These are phyloP conservation scores for Coregonus clupeaformis DNA, from an alignment of 2,113 vertebrate genomes.

Conservation along the genomic window DNA sequence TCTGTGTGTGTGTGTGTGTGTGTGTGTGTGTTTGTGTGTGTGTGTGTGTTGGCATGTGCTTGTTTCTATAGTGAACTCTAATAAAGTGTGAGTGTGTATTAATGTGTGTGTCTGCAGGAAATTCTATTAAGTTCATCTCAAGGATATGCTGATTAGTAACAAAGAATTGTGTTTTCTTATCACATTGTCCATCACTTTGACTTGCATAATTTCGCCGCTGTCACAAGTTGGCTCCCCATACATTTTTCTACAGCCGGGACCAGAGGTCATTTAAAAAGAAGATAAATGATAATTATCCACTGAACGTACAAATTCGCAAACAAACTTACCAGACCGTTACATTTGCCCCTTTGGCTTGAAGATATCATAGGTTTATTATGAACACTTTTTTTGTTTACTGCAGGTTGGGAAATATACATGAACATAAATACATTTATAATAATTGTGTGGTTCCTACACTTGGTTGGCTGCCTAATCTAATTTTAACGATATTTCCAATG, in stretches of 20 bases:
- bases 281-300: not conserved
- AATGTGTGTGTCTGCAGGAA: not conserved
- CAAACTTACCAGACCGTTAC: not conserved
- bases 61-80: too few species aligned
- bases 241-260: not conserved
- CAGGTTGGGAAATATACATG: slow-evolving; percentile 15
- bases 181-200: slow-evolving; percentile 8
- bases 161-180: slow-evolving; percentile 9
- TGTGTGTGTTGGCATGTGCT: not conserved
- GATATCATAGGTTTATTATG: not conserved
- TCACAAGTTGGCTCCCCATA: not conserved
- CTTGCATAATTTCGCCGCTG: not conserved
- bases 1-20: too few species aligned
- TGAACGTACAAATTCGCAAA: not conserved
- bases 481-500: slow-evolving; percentile 62
- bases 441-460: not conserved
- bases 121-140: not conserved
- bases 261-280: not conserved
- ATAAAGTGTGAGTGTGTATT: too few species aligned
- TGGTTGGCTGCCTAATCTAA: slow-evolving; percentile 45
- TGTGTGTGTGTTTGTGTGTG: not conserved
- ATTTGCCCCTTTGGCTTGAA: not conserved
- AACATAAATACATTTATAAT: slow-evolving; percentile 33
- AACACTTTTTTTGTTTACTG: not conserved
- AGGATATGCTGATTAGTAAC: slow-evolving; percentile 11